phyloP scores from a whole-genome alignment of 2,888 invertebrate species.

The Dynastes tityus region DNA sequence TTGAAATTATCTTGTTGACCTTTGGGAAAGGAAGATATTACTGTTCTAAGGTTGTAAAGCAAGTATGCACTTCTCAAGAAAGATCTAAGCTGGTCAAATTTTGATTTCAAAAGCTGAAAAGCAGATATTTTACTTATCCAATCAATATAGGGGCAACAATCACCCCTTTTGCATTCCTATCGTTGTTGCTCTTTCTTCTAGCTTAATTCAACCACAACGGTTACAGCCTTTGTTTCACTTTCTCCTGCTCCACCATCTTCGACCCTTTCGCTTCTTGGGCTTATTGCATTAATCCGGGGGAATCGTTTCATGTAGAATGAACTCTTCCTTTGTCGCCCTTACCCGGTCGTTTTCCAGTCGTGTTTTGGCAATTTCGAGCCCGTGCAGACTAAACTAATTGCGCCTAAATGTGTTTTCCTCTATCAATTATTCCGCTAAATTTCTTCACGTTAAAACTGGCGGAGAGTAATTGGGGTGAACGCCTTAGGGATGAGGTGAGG shows the following conservation, averaged over 20 bases:
- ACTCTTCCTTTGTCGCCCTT: conserved; percentile 3
- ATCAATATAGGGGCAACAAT: not conserved
- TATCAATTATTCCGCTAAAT: conserved; percentile 15
- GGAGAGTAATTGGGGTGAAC: not conserved
- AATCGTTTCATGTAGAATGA: not conserved
- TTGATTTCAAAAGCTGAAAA: too few relatives aligned
- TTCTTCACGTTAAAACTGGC: not conserved
- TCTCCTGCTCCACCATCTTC: not conserved
- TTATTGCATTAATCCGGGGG: conserved; percentile 24
- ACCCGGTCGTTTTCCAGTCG: not conserved
- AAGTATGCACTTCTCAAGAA: too few relatives aligned
- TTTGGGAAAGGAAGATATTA: too few relatives aligned
- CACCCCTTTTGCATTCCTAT: not conserved
- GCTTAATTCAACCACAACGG: not conserved
- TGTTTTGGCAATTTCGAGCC: conserved; percentile 2
- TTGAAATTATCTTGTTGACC: too few relatives aligned
- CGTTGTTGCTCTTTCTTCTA: not conserved
- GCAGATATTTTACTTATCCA: too few relatives aligned
- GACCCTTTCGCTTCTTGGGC: conserved; percentile 9
- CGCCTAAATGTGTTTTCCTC: conserved; percentile 10
- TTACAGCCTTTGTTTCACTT: not conserved
- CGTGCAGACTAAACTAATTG: conserved; percentile 9
- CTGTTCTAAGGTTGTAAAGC: too few relatives aligned
- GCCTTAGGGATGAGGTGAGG: not conserved
- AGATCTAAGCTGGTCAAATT: too few relatives aligned